Evolutionary conservation across 1,140 invertebrate genomes (phyloP).

Genomic region (Listronotus oregonensis): DNA sequence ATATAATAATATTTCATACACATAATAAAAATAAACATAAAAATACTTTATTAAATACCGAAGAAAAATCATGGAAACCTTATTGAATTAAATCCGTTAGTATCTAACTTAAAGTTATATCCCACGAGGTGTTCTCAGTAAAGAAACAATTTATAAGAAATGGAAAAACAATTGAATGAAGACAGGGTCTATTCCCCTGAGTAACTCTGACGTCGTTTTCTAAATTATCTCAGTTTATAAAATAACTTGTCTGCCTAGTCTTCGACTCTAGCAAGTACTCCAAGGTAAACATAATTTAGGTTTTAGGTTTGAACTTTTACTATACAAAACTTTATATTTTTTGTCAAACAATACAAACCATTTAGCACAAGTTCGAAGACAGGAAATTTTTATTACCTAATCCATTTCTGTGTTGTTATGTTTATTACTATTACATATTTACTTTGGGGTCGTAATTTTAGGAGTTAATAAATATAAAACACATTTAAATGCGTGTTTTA

Average conservation of each 20-base stretch:
- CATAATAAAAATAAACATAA: too few relatives aligned
- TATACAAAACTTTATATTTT: too few relatives aligned
- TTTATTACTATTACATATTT: too few relatives aligned
- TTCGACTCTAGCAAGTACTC: not conserved
- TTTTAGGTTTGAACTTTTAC: constrained; percentile 11
- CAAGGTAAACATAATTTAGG: constrained; percentile 23
- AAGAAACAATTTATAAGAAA: constrained; percentile 51
- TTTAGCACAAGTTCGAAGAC: too few relatives aligned
- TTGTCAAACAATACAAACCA: too few relatives aligned
- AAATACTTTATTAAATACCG: constrained; percentile 4
- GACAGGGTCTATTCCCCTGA: constrained; percentile 36
- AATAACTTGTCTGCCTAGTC: constrained; percentile 15
- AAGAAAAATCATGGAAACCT: constrained; percentile 17
- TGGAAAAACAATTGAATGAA: constrained; percentile 51
- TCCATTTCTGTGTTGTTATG: too few relatives aligned
- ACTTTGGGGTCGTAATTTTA: too few relatives aligned
- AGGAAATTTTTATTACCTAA: too few relatives aligned
- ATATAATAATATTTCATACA: too few relatives aligned
- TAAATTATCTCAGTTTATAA: constrained; percentile 26
- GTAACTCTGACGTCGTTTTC: constrained; percentile 39
- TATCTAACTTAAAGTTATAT: constrained; percentile 39
- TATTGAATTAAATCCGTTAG: constrained; percentile 43
- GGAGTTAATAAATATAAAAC: too few relatives aligned
- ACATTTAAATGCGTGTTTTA: too few relatives aligned
- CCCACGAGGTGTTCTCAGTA: constrained; percentile 40